These are phyloP conservation scores for Sinocyclocheilus maitianheensis DNA, from an alignment of 2,113 vertebrate genomes.

Conservation along the genomic window DNA sequence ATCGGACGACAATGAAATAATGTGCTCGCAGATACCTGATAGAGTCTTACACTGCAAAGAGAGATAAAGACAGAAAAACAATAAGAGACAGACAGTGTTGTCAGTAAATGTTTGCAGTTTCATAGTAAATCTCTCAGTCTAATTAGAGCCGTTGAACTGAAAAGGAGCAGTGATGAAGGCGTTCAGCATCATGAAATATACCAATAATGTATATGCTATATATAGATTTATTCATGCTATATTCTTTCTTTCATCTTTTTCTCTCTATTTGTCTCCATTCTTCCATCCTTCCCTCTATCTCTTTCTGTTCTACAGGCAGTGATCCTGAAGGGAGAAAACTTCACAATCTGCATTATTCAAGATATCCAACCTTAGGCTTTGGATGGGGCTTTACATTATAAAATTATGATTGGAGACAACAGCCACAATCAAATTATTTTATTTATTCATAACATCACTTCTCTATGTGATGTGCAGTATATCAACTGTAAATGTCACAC, in stretches of 20 bases:
- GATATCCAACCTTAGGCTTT: conserved; percentile 16
- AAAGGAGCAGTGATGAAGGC: not conserved
- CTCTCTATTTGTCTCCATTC: not conserved
- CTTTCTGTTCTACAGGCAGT: conserved; percentile 31
- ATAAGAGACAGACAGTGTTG: not conserved
- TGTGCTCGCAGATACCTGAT: conserved; percentile 85
- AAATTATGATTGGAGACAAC: no score
- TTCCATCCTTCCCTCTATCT: not conserved
- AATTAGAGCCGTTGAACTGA: not conserved
- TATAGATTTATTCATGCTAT: conserved; percentile 4
- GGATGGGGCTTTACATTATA: not conserved
- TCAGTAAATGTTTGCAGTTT: not conserved
- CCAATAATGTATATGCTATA: conserved; percentile 2
- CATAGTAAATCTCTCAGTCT: not conserved
- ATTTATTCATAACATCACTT: no score
- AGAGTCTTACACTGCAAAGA: conserved; percentile 80
- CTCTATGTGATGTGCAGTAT: no score
- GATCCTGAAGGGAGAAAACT: conserved; percentile 17
- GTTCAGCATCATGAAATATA: not conserved
- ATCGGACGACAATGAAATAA: conserved; percentile 83
- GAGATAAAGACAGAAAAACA: conserved; percentile 8
- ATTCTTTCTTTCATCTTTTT: conserved; percentile 11
- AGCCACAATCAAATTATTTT: no score
- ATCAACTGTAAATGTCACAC: no score
- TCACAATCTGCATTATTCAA: conserved; percentile 33